Percentiles rank a stretch among this genome's conserved stretches.
These are phyloP conservation scores for Corythornis vintsioides DNA, from an alignment of 2,113 vertebrate genomes.

Conservation along the genomic window DNA sequence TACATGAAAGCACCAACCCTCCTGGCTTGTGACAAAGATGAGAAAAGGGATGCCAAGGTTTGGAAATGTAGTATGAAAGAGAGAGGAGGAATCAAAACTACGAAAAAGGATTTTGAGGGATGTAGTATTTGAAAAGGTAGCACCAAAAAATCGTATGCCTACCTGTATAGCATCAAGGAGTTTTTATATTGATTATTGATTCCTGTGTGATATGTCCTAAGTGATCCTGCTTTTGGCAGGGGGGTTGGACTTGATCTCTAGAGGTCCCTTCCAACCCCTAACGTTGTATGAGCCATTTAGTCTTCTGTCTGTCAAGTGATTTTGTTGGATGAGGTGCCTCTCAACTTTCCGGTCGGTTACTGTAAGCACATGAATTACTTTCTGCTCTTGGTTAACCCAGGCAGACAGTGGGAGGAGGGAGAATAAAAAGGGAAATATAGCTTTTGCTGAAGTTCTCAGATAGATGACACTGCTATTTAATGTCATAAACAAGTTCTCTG, in stretches of 20 bases:
- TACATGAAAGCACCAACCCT: not conserved
- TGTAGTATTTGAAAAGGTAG: not conserved
- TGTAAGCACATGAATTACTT: not conserved
- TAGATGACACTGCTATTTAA: not conserved
- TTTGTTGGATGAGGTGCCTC: not conserved
- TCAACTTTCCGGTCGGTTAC: not conserved
- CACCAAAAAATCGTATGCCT: not conserved
- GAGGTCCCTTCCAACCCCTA: no score
- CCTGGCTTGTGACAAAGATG: not conserved
- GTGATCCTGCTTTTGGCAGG: no score
- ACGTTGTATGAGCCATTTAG: no score
- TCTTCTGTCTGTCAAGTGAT: no score
- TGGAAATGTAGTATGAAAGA: not conserved
- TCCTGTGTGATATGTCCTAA: no score
- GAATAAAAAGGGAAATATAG: conserved; percentile 1
- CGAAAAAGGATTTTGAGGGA: not conserved
- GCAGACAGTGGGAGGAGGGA: not conserved
- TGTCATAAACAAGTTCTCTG: not conserved
- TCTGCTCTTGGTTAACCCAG: not conserved
- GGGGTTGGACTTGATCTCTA: no score
- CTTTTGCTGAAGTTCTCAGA: conserved; percentile 30
- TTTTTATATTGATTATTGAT: not conserved
- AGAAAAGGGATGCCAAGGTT: not conserved
- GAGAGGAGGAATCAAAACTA: not conserved
- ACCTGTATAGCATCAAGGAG: not conserved